Percentiles rank a stretch among this genome's conserved stretches.
Evolutionary conservation across 2,888 invertebrate genomes (phyloP).

Genomic region (Stenichneumon culpator): DNA sequence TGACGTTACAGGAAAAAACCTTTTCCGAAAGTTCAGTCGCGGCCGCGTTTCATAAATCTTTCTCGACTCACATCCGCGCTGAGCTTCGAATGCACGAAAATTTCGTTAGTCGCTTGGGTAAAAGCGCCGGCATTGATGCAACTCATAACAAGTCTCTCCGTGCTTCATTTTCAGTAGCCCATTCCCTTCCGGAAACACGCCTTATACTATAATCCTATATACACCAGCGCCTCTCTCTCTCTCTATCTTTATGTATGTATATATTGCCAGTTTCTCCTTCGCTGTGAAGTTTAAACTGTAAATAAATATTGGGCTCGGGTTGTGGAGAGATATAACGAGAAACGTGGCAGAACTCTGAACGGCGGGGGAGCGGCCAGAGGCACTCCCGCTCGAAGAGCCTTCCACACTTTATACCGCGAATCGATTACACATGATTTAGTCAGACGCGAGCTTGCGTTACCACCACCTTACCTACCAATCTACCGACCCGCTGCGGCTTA

Average conservation of each 20-base stretch:
- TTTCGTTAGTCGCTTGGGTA: background rate
- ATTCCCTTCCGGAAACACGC: constrained; percentile 1
- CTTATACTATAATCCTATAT: background rate
- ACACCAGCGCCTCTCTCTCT: background rate
- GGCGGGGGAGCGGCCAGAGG: constrained; percentile 34
- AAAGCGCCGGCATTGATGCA: background rate
- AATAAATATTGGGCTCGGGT: constrained; percentile 65
- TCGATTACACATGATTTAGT: constrained; percentile 75
- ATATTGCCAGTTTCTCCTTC: constrained; percentile 24
- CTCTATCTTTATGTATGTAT: too few species aligned
- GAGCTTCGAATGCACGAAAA: background rate
- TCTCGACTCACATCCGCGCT: background rate
- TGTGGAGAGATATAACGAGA: constrained; percentile 3
- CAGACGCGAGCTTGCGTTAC: constrained; percentile 28
- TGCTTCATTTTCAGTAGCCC: constrained; percentile 10
- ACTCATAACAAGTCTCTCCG: background rate
- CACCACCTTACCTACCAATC: constrained; percentile 56
- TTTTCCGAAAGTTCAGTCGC: background rate
- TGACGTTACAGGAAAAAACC: background rate
- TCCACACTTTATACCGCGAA: constrained; percentile 70
- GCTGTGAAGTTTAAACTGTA: constrained; percentile 64
- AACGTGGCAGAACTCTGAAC: constrained; percentile 44
- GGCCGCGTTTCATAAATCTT: background rate
- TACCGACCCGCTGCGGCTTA: constrained; percentile 17
- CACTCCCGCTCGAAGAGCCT: constrained; percentile 50